Evolutionary conservation across 2,797 vertebrate genomes (phyloP).

Genomic region (Crocidura indochinensis): DNA sequence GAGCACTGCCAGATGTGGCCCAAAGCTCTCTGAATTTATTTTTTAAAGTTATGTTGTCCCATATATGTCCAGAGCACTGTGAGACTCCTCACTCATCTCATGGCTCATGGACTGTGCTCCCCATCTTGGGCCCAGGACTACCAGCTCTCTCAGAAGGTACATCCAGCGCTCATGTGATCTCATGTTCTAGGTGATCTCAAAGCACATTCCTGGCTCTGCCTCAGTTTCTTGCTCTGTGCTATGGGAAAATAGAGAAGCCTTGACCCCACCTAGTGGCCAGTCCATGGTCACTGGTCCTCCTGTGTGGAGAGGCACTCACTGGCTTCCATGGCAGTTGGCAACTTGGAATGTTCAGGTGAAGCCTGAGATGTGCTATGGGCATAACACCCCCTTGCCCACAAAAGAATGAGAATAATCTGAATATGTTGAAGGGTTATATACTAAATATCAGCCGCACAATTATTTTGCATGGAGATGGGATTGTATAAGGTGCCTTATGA

Average conservation of each 20-base stretch:
- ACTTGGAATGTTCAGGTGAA: not conserved
- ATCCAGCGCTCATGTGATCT: not conserved
- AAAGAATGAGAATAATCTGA: not conserved
- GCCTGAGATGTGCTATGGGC: not conserved
- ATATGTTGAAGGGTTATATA: too few species aligned
- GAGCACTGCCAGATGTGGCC: too few species aligned
- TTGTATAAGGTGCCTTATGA: not conserved
- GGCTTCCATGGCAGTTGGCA: accelerated
- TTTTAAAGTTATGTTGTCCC: too few species aligned
- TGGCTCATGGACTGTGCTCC: not conserved
- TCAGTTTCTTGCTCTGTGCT: not conserved
- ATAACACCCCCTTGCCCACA: not conserved
- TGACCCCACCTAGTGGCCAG: accelerated
- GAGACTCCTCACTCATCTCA: too few species aligned
- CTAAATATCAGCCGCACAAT: too few species aligned
- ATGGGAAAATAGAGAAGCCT: not conserved
- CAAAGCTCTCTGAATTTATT: too few species aligned
- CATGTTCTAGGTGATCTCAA: not conserved
- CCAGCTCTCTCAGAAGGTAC: not conserved
- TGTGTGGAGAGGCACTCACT: accelerated
- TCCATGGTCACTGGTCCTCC: not conserved
- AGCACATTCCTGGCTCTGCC: not conserved
- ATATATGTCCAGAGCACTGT: too few species aligned
- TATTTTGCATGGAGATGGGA: too few species aligned
- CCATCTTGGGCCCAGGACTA: not conserved